Evolutionary conservation across 92 coral and sea anemone species (phyloP), one percentile per base, ranked within the genome.

Genomic region (Phymanthus crucifer): DNA sequence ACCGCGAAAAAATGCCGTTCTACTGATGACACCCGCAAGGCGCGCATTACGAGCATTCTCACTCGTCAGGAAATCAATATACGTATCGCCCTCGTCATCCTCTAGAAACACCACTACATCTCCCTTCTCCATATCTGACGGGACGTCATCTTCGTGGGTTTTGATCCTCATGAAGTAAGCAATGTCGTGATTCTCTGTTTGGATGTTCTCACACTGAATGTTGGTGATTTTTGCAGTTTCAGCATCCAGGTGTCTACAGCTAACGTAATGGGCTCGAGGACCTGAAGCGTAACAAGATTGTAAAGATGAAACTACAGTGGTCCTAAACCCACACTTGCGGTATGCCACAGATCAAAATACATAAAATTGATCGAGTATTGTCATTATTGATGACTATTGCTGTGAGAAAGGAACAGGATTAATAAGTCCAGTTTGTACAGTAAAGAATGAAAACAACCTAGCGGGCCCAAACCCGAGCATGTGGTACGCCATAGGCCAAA

Each of bases 11-110:
- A 90, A 95, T 46, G 97, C 94, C 37, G 92, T 89, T 40, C 98
- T 87, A 26, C 93, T 95, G 27, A 95, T 95, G 0, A 95, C 98
- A 7, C 98, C 98, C n/a, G 98, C 98, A 35, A 95, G 67, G 16
- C 87, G 80, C 0, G 98, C 98, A 10, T 83, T 64, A 5, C 61
- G 71, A 1, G 88, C 89, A 66, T 93, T 95, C 33, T 88, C 88
- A 24, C 86, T 89, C 19, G 98, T 95, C 83, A 95, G 78, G 68
- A 83, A 83, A 77, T 95, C 98, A 61, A 95, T 88, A 50, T 80
- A 88, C 14, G 98, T 93, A 32, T 91, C 86, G 36, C 91, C 97
- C 3, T 50, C 84, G 19, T 76, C 47, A 33, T 83, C 81, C 21
- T 64, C 92, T 61, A 95, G 89, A 66, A 95, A 90, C 19, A 93